Evolutionary conservation across 2,113 vertebrate genomes (phyloP).

Genomic region (Engystomops pustulosus): DNA sequence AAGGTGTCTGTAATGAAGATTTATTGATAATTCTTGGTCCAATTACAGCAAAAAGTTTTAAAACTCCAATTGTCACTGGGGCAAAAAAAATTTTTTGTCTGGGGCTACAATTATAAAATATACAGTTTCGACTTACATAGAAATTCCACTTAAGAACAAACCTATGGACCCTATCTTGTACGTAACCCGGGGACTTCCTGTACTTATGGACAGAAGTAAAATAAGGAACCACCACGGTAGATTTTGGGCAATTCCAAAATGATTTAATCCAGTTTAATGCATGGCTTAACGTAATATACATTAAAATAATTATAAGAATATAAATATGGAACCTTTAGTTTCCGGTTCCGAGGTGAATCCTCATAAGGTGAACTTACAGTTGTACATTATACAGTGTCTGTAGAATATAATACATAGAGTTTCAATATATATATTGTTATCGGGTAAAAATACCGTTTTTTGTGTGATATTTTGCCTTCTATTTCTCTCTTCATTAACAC

Average conservation of each 20-base stretch:
- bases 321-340: not conserved
- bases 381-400: not conserved
- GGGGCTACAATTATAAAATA: too few species aligned
- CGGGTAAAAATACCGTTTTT: not conserved
- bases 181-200: too few species aligned
- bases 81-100: too few species aligned
- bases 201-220: too few species aligned
- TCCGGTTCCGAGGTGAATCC: not conserved
- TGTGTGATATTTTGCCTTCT: not conserved
- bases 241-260: not conserved
- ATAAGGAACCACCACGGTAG: not conserved
- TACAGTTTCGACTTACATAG: too few species aligned
- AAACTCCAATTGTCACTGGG: too few species aligned
- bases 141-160: too few species aligned
- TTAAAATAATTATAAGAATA: constrained; percentile 6
- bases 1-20: too few species aligned
- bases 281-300: not conserved
- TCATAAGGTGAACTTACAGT: not conserved
- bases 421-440: not conserved
- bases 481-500: constrained; percentile 47
- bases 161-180: too few species aligned
- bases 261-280: constrained; percentile 21
- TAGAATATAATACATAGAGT: not conserved
- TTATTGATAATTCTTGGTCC: too few species aligned
- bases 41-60: too few species aligned